These are phyloP conservation scores for Catostylus mosaicus DNA, from an alignment of 30 jellyfish, hydroid and myxozoan genomes.

Conservation along the genomic window DNA sequence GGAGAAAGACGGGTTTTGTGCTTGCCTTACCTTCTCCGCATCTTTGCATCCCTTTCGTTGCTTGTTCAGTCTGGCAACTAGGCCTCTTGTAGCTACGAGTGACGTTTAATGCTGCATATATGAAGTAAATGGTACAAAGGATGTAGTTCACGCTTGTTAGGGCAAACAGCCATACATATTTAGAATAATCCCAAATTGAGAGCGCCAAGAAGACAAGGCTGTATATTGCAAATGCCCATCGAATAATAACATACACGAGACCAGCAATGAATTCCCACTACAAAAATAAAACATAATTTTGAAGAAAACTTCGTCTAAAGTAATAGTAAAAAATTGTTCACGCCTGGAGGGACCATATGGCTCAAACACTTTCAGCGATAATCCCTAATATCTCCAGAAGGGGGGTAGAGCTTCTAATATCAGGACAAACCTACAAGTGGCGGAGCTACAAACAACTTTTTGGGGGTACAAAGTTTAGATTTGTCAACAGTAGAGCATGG, in stretches of 20 bases:
- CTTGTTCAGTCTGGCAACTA: background rate
- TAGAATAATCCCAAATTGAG: background rate
- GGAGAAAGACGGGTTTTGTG: background rate
- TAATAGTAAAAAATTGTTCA: too few species aligned
- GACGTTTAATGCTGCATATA: conserved; percentile 30
- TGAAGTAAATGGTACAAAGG: conserved; percentile 31
- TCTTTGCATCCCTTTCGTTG: background rate
- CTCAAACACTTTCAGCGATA: too few species aligned
- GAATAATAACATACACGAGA: conserved; percentile 15
- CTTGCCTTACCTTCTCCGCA: background rate
- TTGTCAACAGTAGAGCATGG: too few species aligned
- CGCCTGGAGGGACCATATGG: too few species aligned
- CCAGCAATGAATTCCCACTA: conserved; percentile 39
- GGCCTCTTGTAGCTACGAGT: background rate
- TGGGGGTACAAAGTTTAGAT: too few species aligned
- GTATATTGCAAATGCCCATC: conserved; percentile 45
- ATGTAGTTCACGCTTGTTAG: conserved; percentile 59
- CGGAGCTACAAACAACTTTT: too few species aligned
- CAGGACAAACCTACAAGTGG: too few species aligned
- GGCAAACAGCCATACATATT: conserved; percentile 20
- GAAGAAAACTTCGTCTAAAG: too few species aligned
- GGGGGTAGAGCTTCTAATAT: too few species aligned
- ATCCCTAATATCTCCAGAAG: too few species aligned
- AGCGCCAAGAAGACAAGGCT: conserved; percentile 12
- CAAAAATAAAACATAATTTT: too few species aligned